phyloP scores from a whole-genome alignment of 2,113 vertebrate genomes.

The Orcinus orca region DNA sequence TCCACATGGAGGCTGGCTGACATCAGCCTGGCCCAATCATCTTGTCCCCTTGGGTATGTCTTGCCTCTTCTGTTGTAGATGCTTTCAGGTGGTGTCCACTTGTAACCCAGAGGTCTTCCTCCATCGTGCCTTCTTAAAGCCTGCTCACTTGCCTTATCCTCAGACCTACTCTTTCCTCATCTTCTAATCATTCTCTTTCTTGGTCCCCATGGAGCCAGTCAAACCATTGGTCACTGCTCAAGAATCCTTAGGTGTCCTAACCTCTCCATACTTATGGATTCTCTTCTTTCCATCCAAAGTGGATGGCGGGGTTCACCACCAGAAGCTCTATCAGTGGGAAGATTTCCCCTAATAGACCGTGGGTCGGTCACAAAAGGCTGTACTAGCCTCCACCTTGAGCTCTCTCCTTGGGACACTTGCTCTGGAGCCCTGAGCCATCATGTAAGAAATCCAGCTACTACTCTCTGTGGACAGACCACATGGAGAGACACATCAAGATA shows the following conservation, averaged over 20 bases:
- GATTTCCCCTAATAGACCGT: accelerated
- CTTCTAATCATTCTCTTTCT: background rate
- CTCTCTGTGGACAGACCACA: background rate
- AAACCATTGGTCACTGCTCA: background rate
- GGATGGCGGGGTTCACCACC: accelerated
- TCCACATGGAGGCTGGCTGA: background rate
- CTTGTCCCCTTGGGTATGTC: background rate
- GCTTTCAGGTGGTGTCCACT: background rate
- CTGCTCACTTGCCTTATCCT: too few relatives aligned
- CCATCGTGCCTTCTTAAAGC: background rate
- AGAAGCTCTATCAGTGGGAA: background rate
- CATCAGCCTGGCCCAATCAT: background rate
- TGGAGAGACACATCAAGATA: background rate
- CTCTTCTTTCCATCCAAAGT: background rate
- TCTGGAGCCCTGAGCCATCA: background rate
- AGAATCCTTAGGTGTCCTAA: accelerated
- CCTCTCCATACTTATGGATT: background rate
- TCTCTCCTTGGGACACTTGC: background rate
- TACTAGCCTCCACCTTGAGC: accelerated
- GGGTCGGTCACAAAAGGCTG: background rate
- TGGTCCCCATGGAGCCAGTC: background rate
- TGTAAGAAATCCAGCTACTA: background rate
- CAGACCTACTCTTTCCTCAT: background rate
- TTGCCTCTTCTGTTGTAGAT: too few relatives aligned
- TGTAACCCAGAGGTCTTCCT: background rate